Conservation (phyloP, 1,140 invertebrate species). For the Psix sp. region DNA sequence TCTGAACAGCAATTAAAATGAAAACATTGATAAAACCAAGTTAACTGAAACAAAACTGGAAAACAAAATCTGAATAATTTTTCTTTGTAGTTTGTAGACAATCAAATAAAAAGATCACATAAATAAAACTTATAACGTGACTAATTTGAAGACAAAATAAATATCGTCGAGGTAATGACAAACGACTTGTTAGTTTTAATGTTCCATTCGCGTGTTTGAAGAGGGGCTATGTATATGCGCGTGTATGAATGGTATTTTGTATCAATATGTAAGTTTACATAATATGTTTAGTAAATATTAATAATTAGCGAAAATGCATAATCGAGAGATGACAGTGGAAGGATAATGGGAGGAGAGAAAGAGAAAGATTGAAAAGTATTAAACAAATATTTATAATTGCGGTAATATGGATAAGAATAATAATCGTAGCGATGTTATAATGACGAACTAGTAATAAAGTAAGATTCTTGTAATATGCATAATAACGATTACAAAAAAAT, state of each 20-base stretch:
- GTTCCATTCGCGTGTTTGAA: slow-evolving; percentile 44
- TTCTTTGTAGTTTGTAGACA: no score
- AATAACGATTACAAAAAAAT: slow-evolving; percentile 47
- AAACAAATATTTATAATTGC: slow-evolving; percentile 70
- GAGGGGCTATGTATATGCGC: slow-evolving; percentile 35
- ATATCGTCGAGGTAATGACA: slow-evolving; percentile 14
- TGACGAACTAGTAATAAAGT: slow-evolving; percentile 46
- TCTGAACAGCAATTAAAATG: not conserved
- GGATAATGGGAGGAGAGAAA: slow-evolving; percentile 29
- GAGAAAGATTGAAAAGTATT: slow-evolving; percentile 50
- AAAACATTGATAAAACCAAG: not conserved
- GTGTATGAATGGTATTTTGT: slow-evolving; percentile 38
- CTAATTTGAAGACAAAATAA: no score
- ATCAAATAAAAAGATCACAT: not conserved
- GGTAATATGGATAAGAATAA: slow-evolving; percentile 38
- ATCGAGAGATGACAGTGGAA: slow-evolving; percentile 59
- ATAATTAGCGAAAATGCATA: slow-evolving; percentile 69
- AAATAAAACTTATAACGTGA: not conserved
- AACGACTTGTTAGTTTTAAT: slow-evolving; percentile 28
- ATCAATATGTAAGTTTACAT: slow-evolving; percentile 62
- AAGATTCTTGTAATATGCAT: slow-evolving; percentile 49
- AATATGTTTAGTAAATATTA: slow-evolving; percentile 67
- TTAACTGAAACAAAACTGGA: no score
- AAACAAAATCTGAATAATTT: no score
- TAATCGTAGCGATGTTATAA: slow-evolving; percentile 32